Evolutionary conservation across 2,113 vertebrate species (phyloP), one percentile per base, ranked within the genome.

Genomic region (Poeciliopsis occidentalis): DNA sequence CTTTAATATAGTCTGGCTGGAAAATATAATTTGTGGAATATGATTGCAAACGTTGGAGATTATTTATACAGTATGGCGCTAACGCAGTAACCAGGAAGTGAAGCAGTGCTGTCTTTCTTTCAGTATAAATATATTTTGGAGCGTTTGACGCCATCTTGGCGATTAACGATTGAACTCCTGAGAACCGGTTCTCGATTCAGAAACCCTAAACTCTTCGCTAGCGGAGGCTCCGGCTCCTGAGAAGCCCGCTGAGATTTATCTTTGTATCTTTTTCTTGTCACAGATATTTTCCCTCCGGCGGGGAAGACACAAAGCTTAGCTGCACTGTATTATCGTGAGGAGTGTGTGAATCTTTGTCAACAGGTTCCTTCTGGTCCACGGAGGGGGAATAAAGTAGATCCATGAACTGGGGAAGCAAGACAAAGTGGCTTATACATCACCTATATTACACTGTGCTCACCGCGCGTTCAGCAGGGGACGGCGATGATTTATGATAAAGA

Each of bases 401-500:
- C 78, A 83, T 77, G 80, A 77, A 87, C 65, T 68, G 41, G 61
- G 51, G 78, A 76, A 60, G 75, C 44, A 69, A 73, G 64, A 77
- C 72, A 78, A 84, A 84, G 71, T 66, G 26, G 65, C 60, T 81
- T 51, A 68, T 89, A 66, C 29, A 81, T 83, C 72, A 78, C 62
- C 65, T 76, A 61, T 67, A 84, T 80, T 71, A 76, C 73, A 73
- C 47, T 80, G 31, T 15, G 70, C 34, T 79, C 73, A 70, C 64
- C 13, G 68, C 63, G 75, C 64, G 27, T 85, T 81, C 81, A 87
- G 63, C 77, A 69, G 69, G 76, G 73, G 41, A 30, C 68, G 47
- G 60, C 44, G 19, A 39, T 66, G 78, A 90, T 86, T 87, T 84
- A 90, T 85, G 83, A 79, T 76, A 19, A 83, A 82, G 68, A 73